Conservation (phyloP, 2,888 invertebrate genomes). For the Dione vanillae region DNA sequence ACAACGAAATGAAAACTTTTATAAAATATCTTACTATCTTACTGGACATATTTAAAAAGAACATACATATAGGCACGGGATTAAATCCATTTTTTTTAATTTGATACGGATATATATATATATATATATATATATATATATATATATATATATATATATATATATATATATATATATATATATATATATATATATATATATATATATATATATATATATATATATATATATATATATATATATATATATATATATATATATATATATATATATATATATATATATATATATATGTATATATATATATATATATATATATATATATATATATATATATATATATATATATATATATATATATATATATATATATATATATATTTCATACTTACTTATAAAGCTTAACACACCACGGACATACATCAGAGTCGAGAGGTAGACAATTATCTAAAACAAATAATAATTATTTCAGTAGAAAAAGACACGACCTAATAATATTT, state of each 20-base stretch:
- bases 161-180: too few species aligned
- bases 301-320: not conserved
- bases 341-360: not conserved
- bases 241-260: not conserved
- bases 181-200: too few species aligned
- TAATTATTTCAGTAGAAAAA: not conserved
- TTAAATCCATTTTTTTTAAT: too few species aligned
- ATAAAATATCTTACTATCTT: too few species aligned
- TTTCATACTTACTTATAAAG: slow-evolving; percentile 44
- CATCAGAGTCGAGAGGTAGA: slow-evolving; percentile 18
- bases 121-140: too few species aligned
- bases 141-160: too few species aligned
- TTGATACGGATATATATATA: too few species aligned
- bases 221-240: too few species aligned
- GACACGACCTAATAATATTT: not conserved
- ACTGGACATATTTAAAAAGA: too few species aligned
- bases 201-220: too few species aligned
- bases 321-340: not conserved
- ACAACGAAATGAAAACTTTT: too few species aligned
- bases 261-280: not conserved
- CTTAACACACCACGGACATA: slow-evolving; percentile 43
- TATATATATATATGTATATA: not conserved
- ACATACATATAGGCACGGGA: too few species aligned
- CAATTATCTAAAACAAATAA: slow-evolving; percentile 33
- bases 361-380: not conserved